Evolutionary conservation across 92 coral and sea anemone genomes (phyloP).

Genomic region (Micromussa lordhowensis): DNA sequence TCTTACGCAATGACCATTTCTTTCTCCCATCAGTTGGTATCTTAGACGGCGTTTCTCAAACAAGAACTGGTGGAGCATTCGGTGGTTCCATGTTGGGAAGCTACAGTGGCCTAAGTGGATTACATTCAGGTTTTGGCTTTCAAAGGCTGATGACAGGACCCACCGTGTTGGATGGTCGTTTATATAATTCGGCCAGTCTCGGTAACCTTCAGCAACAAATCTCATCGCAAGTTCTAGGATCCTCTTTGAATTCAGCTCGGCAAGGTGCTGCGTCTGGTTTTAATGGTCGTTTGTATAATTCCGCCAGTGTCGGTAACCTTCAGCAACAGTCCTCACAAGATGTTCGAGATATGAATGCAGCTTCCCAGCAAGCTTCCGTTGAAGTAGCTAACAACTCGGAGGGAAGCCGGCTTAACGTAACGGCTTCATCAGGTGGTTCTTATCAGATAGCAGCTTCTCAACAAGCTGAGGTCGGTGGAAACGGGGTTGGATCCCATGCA

Average conservation of each 20-base stretch:
- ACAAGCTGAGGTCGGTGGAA: neutral
- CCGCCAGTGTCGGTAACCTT: conserved; percentile 14
- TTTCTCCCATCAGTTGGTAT: conserved; percentile 45
- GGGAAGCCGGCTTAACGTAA: neutral
- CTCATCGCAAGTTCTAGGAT: neutral
- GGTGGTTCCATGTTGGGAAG: conserved; percentile 3
- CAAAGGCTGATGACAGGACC: conserved; percentile 10
- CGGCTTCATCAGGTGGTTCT: neutral
- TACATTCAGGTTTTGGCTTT: conserved; percentile 15
- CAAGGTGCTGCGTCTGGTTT: neutral
- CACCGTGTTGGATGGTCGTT: neutral
- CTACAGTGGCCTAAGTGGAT: neutral
- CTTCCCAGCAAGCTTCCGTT: conserved; percentile 8
- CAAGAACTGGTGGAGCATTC: conserved; percentile 5
- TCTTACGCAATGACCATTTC: conserved; percentile 4
- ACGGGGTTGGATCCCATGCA: neutral
- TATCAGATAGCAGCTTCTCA: neutral
- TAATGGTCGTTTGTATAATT: neutral
- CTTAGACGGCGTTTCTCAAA: conserved; percentile 27
- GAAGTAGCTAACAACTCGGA: neutral
- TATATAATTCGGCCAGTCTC: conserved; percentile 12
- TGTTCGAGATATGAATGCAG: conserved; percentile 5
- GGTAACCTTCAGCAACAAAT: neutral
- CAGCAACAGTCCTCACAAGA: neutral
- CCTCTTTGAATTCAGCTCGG: neutral